Evolutionary conservation across 2,797 vertebrate species (phyloP).

Genomic region (Coregonus sp.): DNA sequence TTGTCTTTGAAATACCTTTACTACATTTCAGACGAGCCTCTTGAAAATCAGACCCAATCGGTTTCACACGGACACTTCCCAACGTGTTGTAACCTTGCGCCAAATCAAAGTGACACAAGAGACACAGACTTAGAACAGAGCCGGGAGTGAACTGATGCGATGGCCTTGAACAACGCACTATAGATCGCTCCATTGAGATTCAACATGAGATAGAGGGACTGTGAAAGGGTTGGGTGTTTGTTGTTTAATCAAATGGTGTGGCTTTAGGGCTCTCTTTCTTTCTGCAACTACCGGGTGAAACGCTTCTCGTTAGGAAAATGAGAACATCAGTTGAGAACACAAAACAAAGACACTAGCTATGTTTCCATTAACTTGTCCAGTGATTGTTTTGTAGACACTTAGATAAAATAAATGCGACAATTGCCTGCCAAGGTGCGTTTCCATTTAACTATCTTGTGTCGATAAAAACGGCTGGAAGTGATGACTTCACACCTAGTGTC

Average conservation of each 20-base stretch:
- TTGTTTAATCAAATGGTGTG: conserved; percentile 44
- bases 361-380: no score
- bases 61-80: background rate
- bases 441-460: no score
- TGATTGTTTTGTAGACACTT: no score
- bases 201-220: conserved; percentile 49
- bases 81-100: conserved; percentile 49
- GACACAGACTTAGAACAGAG: conserved; percentile 49
- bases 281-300: background rate
- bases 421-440: no score
- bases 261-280: conserved; percentile 20
- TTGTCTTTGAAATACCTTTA: conserved; percentile 59
- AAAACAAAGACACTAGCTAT: background rate
- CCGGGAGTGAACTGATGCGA: conserved; percentile 28
- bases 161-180: conserved; percentile 45
- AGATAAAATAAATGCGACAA: no score
- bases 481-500: no score
- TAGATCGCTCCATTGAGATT: conserved; percentile 46
- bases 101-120: conserved; percentile 59
- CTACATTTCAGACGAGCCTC: conserved; percentile 48
- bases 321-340: background rate
- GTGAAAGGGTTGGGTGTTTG: conserved; percentile 33
- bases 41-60: background rate
- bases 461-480: no score
- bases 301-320: conserved; percentile 19